Base-by-base conservation (phyloP, 2,797 vertebrate species). In the Cercopithecus diana region DNA sequence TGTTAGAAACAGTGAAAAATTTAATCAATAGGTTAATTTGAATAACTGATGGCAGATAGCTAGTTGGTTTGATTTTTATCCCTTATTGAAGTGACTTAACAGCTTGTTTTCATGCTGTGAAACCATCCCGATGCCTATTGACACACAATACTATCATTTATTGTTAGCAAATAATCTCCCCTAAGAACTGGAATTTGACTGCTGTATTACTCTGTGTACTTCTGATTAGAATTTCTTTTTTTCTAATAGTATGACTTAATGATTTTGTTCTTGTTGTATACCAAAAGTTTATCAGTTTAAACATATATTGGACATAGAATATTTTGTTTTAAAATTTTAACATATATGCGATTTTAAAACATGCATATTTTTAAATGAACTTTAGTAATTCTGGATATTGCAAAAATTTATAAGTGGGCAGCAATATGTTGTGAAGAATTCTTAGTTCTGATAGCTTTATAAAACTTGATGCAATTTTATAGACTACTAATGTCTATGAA, bases 1-100 rank as follows among this genome's bases (percentile, higher is more conserved):
- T 88, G 22, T 11, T 88, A 90, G 57, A 93, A 94, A 92, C 9
- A 87, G 45, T 94, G 45, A 95, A 41, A 93, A 33, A 83, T 61
- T 64, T 39, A 48, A 75, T 84, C 20, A 87, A 36, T 33, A 92
- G 39, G n/a, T 75, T 92, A 85, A 96, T 97, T 95, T 95, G 39
- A 88, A 92, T 94, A 93, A 86, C 52, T 84, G 79, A 94, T 77
- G 33, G 48, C 50, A 77, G 45, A 88, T 52, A 93, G 50, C 58
- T 41, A 72, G 36, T 85, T 95, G 52, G 39, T 90, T 94, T 89
- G 41, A 79, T 95, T 87, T 95, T 90, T 79, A 43, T 2, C 19
- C 41, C 17, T 93, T 24, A 67, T 67, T 86, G 90, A 96, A 93
- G 2, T 93, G 57, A 88, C 28, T 96, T 95, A 92, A 75, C 70